Evolutionary conservation across 37 sponge, comb jelly and placozoan genomes (phyloP).

Genomic region (Crambe crambe): DNA sequence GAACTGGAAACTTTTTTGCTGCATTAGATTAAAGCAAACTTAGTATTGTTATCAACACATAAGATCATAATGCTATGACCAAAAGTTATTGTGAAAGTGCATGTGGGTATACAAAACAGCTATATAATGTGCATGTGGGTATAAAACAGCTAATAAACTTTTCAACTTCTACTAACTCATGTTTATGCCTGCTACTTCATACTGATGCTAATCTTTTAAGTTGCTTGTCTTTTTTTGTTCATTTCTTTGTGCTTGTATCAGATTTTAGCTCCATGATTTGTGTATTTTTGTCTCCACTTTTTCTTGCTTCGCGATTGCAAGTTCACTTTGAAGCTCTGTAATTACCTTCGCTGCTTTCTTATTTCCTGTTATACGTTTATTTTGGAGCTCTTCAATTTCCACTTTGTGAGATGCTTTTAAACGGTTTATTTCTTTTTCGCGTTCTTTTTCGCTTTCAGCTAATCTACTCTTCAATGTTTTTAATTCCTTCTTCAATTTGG

Average conservation of each 20-base stretch:
- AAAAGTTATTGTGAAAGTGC: no score
- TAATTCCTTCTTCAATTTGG: not conserved
- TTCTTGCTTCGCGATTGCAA: not conserved
- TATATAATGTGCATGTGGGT: no score
- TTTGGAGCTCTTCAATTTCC: not conserved
- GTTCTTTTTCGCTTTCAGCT: not conserved
- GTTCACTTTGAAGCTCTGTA: not conserved
- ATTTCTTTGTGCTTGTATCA: no score
- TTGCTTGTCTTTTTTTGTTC: no score
- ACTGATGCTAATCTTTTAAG: no score
- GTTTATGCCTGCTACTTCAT: no score
- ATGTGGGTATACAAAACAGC: no score
- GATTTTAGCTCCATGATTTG: no score
- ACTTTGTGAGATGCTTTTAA: not conserved
- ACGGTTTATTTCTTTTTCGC: not conserved
- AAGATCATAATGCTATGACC: no score
- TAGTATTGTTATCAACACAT: no score
- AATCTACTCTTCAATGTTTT: not conserved
- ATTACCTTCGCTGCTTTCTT: not conserved
- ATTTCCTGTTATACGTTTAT: not conserved
- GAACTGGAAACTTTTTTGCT: slow-evolving; percentile 62
- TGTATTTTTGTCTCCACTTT: not conserved
- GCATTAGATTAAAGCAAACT: slow-evolving; percentile 39
- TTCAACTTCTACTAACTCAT: no score
- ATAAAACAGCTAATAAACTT: no score